A percentile compares a stretch with the other conserved stretches of the same genome.
These are phyloP conservation scores for Picus viridis DNA, from an alignment of 2,797 vertebrate genomes.

Conservation along the genomic window DNA sequence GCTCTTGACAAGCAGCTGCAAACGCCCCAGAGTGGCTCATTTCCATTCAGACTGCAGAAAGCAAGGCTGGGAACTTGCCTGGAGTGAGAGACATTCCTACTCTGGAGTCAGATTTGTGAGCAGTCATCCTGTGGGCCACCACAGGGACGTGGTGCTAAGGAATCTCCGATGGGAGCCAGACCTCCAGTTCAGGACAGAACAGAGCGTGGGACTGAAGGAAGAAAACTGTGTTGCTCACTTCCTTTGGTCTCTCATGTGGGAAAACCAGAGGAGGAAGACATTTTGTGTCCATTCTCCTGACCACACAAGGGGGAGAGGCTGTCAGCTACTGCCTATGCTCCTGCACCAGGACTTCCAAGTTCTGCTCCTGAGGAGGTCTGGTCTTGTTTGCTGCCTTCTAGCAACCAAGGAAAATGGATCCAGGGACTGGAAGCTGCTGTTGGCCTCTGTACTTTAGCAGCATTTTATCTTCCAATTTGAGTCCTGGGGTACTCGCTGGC, in stretches of 20 bases:
- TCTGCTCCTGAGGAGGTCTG: background rate
- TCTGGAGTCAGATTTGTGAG: background rate
- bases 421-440: background rate
- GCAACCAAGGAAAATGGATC: background rate
- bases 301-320: background rate
- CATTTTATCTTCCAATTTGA: background rate
- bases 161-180: background rate
- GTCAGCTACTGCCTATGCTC: background rate
- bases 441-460: background rate
- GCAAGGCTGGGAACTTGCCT: background rate
- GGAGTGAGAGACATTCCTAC: background rate
- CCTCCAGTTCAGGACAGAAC: background rate
- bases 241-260: background rate
- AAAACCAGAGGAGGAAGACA: background rate
- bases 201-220: accelerated
- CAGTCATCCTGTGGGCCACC: background rate
- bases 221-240: background rate
- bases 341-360: background rate
- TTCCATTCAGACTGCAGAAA: background rate
- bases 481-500: background rate
- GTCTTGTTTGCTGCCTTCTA: background rate
- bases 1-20: background rate
- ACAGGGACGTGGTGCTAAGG: background rate
- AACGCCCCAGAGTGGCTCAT: background rate
- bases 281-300: background rate